A percentile compares a stretch with the other conserved stretches of the same genome.
These are phyloP conservation scores for Grantiella picta DNA, from an alignment of 2,113 vertebrate genomes.

Conservation along the genomic window DNA sequence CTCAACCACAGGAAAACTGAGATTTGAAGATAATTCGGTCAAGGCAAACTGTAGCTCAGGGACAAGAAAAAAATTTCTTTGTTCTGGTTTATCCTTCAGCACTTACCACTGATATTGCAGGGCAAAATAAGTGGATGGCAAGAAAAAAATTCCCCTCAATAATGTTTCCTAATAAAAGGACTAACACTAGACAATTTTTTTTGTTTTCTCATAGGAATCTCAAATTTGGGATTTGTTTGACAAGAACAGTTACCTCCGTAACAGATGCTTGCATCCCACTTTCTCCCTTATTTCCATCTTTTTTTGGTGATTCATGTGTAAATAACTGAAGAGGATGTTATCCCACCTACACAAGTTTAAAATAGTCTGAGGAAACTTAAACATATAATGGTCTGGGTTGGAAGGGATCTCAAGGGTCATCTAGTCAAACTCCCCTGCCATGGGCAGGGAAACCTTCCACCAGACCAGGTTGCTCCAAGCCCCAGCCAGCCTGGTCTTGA, in stretches of 20 bases:
- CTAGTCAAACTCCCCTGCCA: neutral
- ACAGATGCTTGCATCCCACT: neutral
- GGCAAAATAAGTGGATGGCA: neutral
- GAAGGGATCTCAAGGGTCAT: neutral
- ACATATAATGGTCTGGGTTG: neutral
- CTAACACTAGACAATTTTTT: neutral
- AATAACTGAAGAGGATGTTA: neutral
- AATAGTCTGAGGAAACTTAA: neutral
- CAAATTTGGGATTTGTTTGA: neutral
- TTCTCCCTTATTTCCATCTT: neutral
- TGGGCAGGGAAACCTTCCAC: neutral
- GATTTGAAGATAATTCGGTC: neutral
- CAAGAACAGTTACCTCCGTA: neutral
- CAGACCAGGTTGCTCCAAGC: neutral
- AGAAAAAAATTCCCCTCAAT: neutral
- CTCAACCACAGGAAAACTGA: neutral
- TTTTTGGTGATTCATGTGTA: neutral
- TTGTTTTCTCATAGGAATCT: neutral
- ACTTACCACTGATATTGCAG: neutral
- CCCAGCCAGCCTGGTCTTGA: neutral
- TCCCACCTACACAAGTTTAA: neutral
- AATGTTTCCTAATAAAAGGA: neutral
- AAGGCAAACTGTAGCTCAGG: neutral
- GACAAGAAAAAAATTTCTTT: neutral
- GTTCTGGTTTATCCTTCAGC: neutral